Conservation (phyloP, 1,140 invertebrate genomes). For the Drosophila dunni region DNA sequence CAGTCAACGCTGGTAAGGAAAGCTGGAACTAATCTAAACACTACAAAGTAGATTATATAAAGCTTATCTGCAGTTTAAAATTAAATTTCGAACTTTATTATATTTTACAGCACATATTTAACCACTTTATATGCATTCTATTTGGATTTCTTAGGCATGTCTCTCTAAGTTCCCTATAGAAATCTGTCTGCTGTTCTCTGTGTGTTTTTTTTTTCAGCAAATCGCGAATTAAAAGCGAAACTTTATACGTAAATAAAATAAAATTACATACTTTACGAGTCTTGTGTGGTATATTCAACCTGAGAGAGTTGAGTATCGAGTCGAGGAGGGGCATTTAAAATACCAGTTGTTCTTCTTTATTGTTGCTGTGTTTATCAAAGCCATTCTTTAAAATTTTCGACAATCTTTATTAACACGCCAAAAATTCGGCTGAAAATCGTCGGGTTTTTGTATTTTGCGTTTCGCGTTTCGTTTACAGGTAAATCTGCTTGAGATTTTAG, state of each 20-base stretch:
- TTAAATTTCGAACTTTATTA: too few species aligned
- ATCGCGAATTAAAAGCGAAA: conserved; percentile 17
- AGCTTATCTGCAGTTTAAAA: too few species aligned
- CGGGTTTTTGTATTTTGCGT: background rate
- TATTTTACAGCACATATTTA: too few species aligned
- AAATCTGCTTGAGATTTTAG: conserved; percentile 55
- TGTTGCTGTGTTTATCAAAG: conserved; percentile 57
- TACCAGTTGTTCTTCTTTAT: conserved; percentile 60
- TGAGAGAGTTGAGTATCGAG: conserved; percentile 5
- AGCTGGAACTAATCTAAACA: too few species aligned
- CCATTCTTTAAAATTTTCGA: conserved; percentile 74
- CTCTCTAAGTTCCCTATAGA: background rate
- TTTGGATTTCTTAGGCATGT: background rate
- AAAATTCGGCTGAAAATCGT: conserved; percentile 62
- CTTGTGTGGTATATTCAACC: conserved; percentile 27
- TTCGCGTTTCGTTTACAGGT: conserved; percentile 61
- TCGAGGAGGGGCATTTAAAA: conserved; percentile 42
- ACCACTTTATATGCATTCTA: background rate
- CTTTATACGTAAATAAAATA: conserved; percentile 54
- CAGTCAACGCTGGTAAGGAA: too few species aligned
- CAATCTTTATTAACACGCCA: conserved; percentile 70
- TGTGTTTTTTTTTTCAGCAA: conserved; percentile 19
- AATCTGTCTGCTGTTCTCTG: background rate
- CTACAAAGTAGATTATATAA: too few species aligned
- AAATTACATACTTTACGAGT: conserved; percentile 63